phyloP scores from a whole-genome alignment of 2,113 vertebrate species.

The Tragelaphus scriptus region DNA sequence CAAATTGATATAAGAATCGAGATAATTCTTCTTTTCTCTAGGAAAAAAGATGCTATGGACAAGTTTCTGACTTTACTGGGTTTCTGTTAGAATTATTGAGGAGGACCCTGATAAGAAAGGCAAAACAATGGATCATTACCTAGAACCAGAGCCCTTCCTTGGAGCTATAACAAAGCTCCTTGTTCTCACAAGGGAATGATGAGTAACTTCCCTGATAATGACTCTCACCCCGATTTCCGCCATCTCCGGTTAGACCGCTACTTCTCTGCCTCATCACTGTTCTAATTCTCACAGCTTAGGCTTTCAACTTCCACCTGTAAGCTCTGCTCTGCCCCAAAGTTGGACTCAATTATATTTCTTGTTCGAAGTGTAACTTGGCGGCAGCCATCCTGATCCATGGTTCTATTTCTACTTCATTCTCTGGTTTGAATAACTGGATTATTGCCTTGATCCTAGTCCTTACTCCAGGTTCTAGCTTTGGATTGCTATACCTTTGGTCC shows the following conservation, averaged over 20 bases:
- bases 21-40: neutral
- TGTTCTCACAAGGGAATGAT: neutral
- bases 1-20: neutral
- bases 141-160: neutral
- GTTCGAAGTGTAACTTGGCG: neutral
- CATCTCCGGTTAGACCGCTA: neutral
- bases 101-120: neutral
- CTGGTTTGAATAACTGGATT: neutral
- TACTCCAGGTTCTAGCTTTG: neutral
- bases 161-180: neutral
- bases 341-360: neutral
- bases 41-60: neutral
- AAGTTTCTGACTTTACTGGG: neutral
- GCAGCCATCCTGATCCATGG: neutral
- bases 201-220: neutral
- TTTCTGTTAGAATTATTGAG: neutral
- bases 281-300: neutral
- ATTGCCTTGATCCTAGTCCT: neutral
- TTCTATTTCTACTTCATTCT: neutral
- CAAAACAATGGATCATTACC: neutral
- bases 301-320: neutral
- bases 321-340: neutral
- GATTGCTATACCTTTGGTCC: neutral
- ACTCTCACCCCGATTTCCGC: neutral
- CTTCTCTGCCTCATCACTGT: neutral